phyloP scores from a whole-genome alignment of 2,797 vertebrate species.

The Gila robusta region DNA sequence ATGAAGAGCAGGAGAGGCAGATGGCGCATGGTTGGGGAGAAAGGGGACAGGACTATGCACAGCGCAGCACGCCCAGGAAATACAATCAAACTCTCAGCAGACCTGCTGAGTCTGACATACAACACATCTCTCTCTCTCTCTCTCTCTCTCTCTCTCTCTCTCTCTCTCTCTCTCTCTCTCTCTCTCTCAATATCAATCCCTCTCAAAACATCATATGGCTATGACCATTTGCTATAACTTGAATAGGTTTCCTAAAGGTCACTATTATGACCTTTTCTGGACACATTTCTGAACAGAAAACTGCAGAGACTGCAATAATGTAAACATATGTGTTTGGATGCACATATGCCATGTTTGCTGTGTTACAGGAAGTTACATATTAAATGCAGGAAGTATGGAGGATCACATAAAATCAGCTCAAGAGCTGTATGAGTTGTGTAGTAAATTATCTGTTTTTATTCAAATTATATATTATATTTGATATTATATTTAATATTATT shows the following conservation, averaged over 20 bases:
- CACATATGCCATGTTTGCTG: background rate
- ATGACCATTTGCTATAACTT: background rate
- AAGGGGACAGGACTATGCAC: constrained; percentile 63
- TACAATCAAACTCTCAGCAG: constrained; percentile 76
- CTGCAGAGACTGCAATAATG: background rate
- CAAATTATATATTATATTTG: background rate
- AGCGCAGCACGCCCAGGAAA: constrained; percentile 75
- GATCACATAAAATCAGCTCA: background rate
- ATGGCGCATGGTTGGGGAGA: constrained; percentile 65
- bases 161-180: constrained; percentile 44
- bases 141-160: constrained; percentile 41
- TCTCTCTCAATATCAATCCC: constrained; percentile 32
- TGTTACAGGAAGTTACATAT: background rate
- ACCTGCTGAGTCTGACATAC: constrained; percentile 69
- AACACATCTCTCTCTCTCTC: constrained; percentile 44
- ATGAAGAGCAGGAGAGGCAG: constrained; percentile 53
- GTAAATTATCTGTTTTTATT: background rate
- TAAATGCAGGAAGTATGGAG: background rate
- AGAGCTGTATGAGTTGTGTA: background rate
- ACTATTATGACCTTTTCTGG: background rate
- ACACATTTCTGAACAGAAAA: background rate
- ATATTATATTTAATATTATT: background rate
- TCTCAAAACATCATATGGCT: constrained; percentile 44
- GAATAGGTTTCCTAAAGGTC: background rate
- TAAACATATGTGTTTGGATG: background rate